phyloP scores from a whole-genome alignment of 1,140 invertebrate species.

The Spodoptera litura region DNA sequence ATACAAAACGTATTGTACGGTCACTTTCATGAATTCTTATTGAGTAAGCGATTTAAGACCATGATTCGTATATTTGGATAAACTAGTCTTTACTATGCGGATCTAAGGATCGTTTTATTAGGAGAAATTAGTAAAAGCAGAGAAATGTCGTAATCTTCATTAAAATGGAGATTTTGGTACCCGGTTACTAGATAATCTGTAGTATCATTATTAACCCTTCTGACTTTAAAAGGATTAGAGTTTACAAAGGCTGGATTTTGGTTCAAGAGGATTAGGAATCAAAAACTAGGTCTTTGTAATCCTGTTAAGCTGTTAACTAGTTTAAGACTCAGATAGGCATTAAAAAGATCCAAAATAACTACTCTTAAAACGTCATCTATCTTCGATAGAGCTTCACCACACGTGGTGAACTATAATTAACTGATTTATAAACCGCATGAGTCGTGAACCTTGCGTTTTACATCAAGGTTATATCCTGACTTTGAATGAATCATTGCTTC shows the following conservation, averaged over 20 bases:
- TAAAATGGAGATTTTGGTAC: not conserved
- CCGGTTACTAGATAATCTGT: conserved; percentile 5
- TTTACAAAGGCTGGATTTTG: no score
- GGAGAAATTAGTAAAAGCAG: conserved; percentile 15
- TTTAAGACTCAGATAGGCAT: no score
- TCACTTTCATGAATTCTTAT: conserved; percentile 12
- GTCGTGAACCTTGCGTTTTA: conserved; percentile 36
- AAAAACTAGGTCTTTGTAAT: no score
- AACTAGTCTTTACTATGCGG: conserved; percentile 31
- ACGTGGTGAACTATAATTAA: conserved; percentile 33
- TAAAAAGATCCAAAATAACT: no score
- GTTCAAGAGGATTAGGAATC: no score
- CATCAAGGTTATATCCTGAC: conserved; percentile 39
- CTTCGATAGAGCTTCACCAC: not conserved
- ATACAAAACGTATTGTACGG: conserved; percentile 24
- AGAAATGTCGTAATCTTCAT: not conserved
- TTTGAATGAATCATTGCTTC: conserved; percentile 40
- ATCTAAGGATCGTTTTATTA: conserved; percentile 23
- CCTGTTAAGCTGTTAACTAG: no score
- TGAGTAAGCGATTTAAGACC: conserved; percentile 14
- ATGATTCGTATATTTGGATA: conserved; percentile 26
- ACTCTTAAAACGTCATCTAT: no score
- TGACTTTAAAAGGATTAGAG: not conserved
- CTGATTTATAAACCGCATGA: conserved; percentile 32
- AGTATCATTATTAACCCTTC: conserved; percentile 4